Base-by-base conservation (phyloP, 2,797 vertebrate species). In the Harpagifer antarcticus region DNA sequence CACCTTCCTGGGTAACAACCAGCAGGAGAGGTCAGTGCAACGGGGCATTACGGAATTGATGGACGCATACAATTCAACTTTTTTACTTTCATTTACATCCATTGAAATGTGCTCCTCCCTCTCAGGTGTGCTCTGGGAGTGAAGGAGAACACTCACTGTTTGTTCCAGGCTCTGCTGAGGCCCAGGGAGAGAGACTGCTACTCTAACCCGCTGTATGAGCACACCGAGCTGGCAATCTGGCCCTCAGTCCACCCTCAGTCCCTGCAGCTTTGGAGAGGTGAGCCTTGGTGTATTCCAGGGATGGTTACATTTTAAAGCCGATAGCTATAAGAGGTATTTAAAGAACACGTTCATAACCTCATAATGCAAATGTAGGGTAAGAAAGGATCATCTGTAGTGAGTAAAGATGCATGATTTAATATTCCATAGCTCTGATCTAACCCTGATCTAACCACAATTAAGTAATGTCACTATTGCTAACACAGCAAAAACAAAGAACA, bases 191-290 rank as follows among this genome's bases (percentile, higher is more conserved):
- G 62, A 80, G 79, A 90, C 4, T 64, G 79, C n/a, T 92, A 94
- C 87, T 79, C 79, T 19, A 98, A 97, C 82, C 95, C 95, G 0
- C 87, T 98, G 37, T 97, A 95, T 53, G 80, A 94, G 0, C 85
- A 43, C 84, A 97, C 93, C 31, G 75, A 94, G 27, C 68, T 96
- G 68, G 95, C 94, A 33, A 95, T 96, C 84, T 98, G 96, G 96
- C 97, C 96, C n/a, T 97, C 96, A 0, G 94, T 96, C 7, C 96
- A 97, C 81, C 96, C 96, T 23, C 97, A 97, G 92, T 96, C 96
- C 78, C 84, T 98, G 82, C 91, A 95, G 74, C 95, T 99, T 1
- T 96, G 96, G 96, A 94, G 89, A 91, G 96, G 97, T 97, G 72
- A 90, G 91, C 0, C 2, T 6, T 2, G 0, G 14, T 37, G 9